Evolutionary conservation across 2,797 vertebrate species (phyloP).

Genomic region (Thamnophis elegans): DNA sequence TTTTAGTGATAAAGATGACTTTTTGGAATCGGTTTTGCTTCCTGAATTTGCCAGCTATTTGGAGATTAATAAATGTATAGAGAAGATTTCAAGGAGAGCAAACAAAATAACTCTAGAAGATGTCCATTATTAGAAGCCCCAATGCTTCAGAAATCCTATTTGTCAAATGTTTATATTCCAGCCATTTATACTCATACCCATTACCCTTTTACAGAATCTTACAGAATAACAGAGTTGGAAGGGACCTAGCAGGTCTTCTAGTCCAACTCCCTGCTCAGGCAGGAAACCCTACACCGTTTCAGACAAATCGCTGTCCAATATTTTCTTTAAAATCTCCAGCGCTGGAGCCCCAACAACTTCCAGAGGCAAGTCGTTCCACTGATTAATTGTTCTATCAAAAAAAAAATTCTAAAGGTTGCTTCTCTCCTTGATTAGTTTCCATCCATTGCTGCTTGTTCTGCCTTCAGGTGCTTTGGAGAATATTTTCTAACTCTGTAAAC

Average conservation of each 20-base stretch:
- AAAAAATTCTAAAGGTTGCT: neutral
- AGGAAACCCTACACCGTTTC: neutral
- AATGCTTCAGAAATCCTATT: neutral
- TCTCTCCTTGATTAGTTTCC: neutral
- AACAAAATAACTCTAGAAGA: neutral
- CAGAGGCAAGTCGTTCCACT: neutral
- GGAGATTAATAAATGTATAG: neutral
- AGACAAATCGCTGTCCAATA: neutral
- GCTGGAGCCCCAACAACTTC: neutral
- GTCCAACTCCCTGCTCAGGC: neutral
- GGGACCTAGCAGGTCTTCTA: neutral
- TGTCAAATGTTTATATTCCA: neutral
- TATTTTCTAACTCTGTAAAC: neutral
- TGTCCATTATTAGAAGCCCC: neutral
- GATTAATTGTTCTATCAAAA: neutral
- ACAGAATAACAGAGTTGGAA: neutral
- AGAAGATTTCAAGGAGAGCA: neutral
- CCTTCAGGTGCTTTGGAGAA: neutral
- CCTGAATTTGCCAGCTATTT: neutral
- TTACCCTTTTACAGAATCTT: neutral
- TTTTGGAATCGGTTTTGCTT: neutral
- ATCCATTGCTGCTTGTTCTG: neutral
- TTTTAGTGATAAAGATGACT: neutral
- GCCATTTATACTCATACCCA: neutral
- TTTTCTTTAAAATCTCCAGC: neutral